Percentiles rank a stretch among this genome's conserved stretches.
Conservation (phyloP, 2,797 vertebrate species). For the Mormyrus proboscirostris region DNA sequence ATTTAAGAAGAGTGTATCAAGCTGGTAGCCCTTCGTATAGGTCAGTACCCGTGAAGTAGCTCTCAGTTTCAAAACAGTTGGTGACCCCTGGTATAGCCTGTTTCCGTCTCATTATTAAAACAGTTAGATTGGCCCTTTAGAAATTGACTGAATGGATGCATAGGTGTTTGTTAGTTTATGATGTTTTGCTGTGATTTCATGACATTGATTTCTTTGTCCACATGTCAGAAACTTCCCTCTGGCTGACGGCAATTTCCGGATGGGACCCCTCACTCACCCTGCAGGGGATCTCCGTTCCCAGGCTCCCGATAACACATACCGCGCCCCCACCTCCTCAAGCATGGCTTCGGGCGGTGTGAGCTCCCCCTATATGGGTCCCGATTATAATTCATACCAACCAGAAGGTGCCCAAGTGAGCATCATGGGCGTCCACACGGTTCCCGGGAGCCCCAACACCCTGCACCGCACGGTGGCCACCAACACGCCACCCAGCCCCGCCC, state of each 20-base stretch:
- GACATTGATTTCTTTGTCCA: background rate
- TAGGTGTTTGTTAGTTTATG: background rate
- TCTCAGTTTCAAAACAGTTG: no score
- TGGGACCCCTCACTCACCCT: constrained; percentile 63
- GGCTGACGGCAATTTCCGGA: constrained; percentile 62
- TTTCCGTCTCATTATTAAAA: background rate
- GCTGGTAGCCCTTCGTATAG: no score
- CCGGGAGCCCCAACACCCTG: constrained; percentile 75
- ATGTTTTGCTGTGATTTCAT: background rate
- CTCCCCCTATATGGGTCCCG: constrained; percentile 49
- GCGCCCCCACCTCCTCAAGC: constrained; percentile 45
- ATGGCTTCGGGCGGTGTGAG: constrained; percentile 37
- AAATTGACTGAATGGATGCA: background rate
- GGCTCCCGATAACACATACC: constrained; percentile 55
- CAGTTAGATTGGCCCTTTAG: background rate
- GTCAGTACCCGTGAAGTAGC: no score
- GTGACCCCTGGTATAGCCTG: background rate
- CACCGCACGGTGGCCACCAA: constrained; percentile 94
- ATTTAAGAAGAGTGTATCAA: no score
- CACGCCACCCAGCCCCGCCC: constrained; percentile 64
- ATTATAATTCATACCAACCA: constrained; percentile 48
- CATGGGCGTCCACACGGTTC: constrained; percentile 64
- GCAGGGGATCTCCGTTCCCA: constrained; percentile 72
- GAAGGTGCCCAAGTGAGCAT: constrained; percentile 55
- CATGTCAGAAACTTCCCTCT: constrained; percentile 60